These are phyloP conservation scores for Lepidonotus clava DNA, from an alignment of 2,888 invertebrate genomes.

Conservation along the genomic window DNA sequence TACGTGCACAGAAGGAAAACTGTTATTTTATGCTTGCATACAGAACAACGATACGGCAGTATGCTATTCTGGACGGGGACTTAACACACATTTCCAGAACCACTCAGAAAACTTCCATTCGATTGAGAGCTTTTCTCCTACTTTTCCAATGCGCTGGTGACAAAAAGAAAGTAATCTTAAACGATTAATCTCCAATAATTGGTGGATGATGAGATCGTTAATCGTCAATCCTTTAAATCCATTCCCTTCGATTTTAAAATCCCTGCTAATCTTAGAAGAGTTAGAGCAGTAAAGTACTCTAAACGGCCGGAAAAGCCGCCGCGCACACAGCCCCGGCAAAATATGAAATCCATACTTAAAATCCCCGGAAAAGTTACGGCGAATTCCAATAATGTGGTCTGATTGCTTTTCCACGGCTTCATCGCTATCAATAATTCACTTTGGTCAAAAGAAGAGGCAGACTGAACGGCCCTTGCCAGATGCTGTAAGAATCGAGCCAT, in stretches of 20 bases:
- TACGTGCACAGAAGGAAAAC: no score
- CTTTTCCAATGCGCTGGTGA: no score
- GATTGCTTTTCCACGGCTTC: conserved; percentile 13
- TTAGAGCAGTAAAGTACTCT: neutral
- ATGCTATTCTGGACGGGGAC: no score
- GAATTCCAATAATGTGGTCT: conserved; percentile 31
- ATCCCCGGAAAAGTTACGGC: neutral
- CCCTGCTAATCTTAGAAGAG: neutral
- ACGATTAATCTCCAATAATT: conserved; percentile 38
- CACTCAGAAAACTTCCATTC: no score
- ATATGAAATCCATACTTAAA: neutral
- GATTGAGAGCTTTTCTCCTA: no score
- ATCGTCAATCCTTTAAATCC: neutral
- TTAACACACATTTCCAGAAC: no score
- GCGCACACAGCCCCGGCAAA: neutral
- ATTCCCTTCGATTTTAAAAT: neutral
- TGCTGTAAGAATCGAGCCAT: neutral
- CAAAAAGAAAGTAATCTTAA: neutral
- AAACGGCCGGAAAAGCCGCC: neutral
- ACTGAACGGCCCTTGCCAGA: neutral
- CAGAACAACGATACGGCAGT: no score
- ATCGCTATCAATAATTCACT: conserved; percentile 15
- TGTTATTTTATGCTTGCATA: no score
- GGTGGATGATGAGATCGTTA: neutral
- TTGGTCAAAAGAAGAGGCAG: neutral